Base-by-base conservation (phyloP, 1,140 invertebrate genomes). In the Agrypnia vestita region DNA sequence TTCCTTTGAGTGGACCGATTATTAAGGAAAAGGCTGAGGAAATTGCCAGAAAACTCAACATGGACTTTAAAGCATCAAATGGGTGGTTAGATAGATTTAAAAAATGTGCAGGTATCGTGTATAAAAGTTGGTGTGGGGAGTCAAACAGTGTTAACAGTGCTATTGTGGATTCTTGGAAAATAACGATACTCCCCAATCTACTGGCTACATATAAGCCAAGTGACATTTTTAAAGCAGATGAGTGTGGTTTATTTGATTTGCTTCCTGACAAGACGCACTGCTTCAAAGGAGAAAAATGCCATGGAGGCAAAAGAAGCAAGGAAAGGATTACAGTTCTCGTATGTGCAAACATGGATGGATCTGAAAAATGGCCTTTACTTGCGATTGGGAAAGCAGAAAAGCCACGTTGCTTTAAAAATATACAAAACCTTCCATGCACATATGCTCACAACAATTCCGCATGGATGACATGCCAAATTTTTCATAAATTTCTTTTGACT, bases 321-420 rank as follows among this genome's bases (percentile, higher is more conserved):
- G 85, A 86, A 64, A 84, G 87, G 76, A 51, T 90, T 0, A 90
- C 87, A 13, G 84, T 90, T 56, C 79, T 90, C 71, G 84, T 89
- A 35, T 85, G 84, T 69, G 80, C 84, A 17, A 90, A 89, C 79
- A 86, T 88, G 85, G 79, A 74, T 35, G 88, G 89, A 3, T 84
- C 82, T 11, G 85, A 88, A 78, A 90, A 89, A 85, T 82, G 85
- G 73, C 84, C 86, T 49, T 82, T 87, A 21, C 72, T 89, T 12
- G 82, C 88, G 1, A 86, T 89, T 49, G 87, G 88, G 44, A 89
- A 88, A 81, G 84, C 76, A 7, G 53, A 69, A 72, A 87, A 86
- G 21, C 87, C 86, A 7, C 78, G 84, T 11, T 90, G 85, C 82
- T 84, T 84, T 75, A 47, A 59, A 62, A 82, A 67, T 64, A 71